Evolutionary conservation across 2,113 vertebrate species (phyloP).

Genomic region (Dinomys branickii): DNA sequence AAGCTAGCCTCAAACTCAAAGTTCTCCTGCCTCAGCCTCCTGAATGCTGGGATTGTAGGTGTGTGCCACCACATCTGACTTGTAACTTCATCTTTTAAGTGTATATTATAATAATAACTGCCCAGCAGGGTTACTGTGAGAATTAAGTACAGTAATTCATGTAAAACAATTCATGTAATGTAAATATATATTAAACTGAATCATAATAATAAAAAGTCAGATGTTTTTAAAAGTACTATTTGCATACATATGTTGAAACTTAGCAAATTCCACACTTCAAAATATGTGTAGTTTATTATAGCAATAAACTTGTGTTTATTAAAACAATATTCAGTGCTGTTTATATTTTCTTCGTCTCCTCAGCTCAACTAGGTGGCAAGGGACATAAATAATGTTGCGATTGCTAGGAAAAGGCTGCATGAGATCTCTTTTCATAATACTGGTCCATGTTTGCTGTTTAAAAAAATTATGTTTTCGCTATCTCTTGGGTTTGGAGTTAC

Average conservation of each 20-base stretch:
- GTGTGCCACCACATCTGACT: background rate
- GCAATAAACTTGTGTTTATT: no score
- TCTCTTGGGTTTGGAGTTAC: background rate
- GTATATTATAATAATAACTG: background rate
- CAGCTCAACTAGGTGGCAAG: background rate
- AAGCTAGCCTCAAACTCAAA: background rate
- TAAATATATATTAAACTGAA: background rate
- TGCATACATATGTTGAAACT: background rate
- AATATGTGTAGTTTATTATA: background rate
- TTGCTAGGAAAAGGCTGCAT: background rate
- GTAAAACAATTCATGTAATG: conserved; percentile 29
- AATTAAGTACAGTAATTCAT: background rate
- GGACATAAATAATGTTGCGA: background rate
- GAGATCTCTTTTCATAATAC: background rate
- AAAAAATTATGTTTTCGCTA: background rate
- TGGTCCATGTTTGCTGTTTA: background rate
- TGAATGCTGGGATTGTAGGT: background rate
- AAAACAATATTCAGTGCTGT: background rate
- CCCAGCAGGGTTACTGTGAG: background rate
- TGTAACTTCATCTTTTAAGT: conserved; percentile 47
- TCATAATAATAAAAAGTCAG: background rate
- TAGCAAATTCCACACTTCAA: conserved; percentile 21
- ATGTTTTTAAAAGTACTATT: conserved; percentile 19
- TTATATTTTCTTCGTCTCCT: background rate
- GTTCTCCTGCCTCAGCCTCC: background rate